A percentile compares a stretch with the other conserved stretches of the same genome.
Evolutionary conservation across 2,797 vertebrate species (phyloP).

Genomic region (Alcedo quadribrachys): DNA sequence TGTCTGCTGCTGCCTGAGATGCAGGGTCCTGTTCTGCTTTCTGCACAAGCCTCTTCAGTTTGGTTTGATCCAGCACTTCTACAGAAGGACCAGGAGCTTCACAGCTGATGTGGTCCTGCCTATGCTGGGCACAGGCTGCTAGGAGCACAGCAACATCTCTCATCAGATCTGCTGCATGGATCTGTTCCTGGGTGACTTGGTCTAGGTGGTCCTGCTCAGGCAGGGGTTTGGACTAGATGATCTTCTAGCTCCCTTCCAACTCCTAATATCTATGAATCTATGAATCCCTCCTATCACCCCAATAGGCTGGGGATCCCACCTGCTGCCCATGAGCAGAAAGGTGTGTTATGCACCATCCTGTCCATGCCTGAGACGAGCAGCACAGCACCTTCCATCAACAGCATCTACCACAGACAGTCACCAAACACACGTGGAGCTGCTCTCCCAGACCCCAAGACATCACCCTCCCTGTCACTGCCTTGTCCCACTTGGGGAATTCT

Average conservation of each 20-base stretch:
- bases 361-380: fast-evolving
- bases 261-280: too few relatives aligned
- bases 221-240: too few relatives aligned
- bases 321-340: neutral
- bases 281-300: neutral
- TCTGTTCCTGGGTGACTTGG: too few relatives aligned
- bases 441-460: neutral
- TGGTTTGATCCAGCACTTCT: neutral
- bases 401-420: fast-evolving
- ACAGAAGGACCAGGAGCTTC: neutral
- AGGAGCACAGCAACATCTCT: neutral
- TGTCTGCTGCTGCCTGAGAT: neutral
- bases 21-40: neutral
- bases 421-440: neutral
- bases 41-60: neutral
- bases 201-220: too few relatives aligned
- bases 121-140: neutral
- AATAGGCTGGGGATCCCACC: fast-evolving
- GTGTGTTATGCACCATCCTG: fast-evolving
- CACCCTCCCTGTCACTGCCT: neutral
- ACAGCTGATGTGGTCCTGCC: neutral
- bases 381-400: neutral
- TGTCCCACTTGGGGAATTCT: neutral
- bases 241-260: too few relatives aligned
- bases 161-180: neutral